Evolutionary conservation across 92 coral and sea anemone species (phyloP).

Genomic region (Diadumene lineata): DNA sequence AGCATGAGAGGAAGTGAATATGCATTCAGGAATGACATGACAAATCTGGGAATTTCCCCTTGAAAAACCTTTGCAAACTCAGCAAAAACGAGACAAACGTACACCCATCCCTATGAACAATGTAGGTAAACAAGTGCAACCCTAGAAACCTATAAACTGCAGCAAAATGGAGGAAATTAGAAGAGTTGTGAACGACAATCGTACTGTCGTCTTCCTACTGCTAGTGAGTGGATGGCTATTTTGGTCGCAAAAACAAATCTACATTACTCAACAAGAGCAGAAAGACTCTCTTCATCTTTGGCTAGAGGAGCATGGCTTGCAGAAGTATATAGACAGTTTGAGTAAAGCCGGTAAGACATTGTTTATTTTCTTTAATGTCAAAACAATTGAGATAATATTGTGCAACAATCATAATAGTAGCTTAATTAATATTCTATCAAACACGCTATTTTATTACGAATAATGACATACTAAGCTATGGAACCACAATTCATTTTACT

Average conservation of each 20-base stretch:
- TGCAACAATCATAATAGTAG: background rate
- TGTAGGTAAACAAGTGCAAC: slow-evolving; percentile 7
- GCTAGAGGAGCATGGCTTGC: slow-evolving; percentile 64
- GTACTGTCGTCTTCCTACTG: slow-evolving; percentile 26
- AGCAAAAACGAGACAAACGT: background rate
- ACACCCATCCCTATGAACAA: background rate
- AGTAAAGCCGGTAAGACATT: slow-evolving; percentile 61
- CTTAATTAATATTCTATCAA: no score
- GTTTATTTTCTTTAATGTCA: background rate
- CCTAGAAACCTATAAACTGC: background rate
- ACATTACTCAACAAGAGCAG: slow-evolving; percentile 42
- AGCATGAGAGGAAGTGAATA: no score
- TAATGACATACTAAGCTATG: background rate
- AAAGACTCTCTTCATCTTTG: slow-evolving; percentile 60
- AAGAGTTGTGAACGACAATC: slow-evolving; percentile 13
- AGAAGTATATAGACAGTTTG: slow-evolving; percentile 54
- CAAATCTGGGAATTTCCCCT: slow-evolving; percentile 9
- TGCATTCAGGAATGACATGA: no score
- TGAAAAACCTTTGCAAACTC: background rate
- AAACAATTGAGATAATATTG: background rate
- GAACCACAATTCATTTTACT: background rate
- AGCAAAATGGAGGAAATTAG: slow-evolving; percentile 9
- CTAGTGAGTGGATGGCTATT: slow-evolving; percentile 52
- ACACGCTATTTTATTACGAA: background rate
- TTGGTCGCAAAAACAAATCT: slow-evolving; percentile 60